Conservation (phyloP, 2,888 invertebrate species). For the Nomada fabriciana region DNA sequence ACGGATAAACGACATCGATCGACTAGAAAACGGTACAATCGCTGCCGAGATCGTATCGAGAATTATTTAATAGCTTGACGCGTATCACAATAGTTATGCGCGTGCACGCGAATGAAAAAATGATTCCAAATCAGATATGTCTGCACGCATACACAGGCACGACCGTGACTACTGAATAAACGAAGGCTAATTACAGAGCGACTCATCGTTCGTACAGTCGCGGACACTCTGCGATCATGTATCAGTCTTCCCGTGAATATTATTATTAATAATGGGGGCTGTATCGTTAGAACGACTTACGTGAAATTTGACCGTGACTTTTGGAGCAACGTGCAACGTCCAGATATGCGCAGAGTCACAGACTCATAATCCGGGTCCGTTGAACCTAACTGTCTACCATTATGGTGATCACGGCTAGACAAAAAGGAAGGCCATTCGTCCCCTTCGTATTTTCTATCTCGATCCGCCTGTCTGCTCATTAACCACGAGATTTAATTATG, state of each 20-base stretch:
- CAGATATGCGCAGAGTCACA: constrained; percentile 12
- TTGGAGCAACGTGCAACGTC: constrained; percentile 1
- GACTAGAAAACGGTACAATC: constrained; percentile 12
- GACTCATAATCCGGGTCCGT: constrained; percentile 70
- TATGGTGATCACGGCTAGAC: constrained; percentile 69
- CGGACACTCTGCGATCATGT: neutral
- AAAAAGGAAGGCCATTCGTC: constrained; percentile 64
- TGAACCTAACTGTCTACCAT: constrained; percentile 81
- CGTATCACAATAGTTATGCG: neutral
- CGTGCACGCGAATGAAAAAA: neutral
- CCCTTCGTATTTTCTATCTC: constrained; percentile 36
- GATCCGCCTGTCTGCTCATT: constrained; percentile 35
- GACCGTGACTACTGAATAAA: constrained; percentile 1
- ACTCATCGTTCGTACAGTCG: neutral
- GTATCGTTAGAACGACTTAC: neutral
- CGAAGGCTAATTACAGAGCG: constrained; percentile 5
- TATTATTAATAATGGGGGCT: too few relatives aligned
- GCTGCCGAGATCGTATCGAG: neutral
- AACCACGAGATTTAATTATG: constrained; percentile 54
- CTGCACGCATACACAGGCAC: neutral
- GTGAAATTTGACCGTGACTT: constrained; percentile 13
- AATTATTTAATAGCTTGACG: constrained; percentile 8
- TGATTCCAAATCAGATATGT: neutral
- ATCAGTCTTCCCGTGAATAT: constrained; percentile 4
- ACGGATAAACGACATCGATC: constrained; percentile 7